Evolutionary conservation across 2,888 invertebrate genomes (phyloP).

Genomic region (Flexamia atlantica): DNA sequence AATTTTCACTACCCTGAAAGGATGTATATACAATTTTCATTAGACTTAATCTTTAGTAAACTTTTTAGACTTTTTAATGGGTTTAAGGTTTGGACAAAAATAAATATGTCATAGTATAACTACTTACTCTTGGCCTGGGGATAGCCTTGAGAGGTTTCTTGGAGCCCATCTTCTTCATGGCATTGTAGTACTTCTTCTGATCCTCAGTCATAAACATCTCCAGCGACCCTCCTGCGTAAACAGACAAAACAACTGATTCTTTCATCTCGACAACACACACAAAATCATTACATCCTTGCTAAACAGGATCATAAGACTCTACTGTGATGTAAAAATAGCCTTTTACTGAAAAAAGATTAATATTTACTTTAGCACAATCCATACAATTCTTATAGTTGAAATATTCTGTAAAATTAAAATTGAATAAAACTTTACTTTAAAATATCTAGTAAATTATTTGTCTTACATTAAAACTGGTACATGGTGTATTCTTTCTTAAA

Average conservation of each 20-base stretch:
- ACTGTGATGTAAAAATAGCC: neutral
- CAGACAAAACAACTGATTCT: constrained; percentile 61
- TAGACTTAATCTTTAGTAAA: too few species aligned
- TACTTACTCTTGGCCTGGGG: constrained; percentile 95
- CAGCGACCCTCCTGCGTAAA: constrained; percentile 93
- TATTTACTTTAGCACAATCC: neutral
- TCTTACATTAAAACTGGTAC: neutral
- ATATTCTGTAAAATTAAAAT: neutral
- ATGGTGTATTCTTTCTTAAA: neutral
- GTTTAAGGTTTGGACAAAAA: too few species aligned
- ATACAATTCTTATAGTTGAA: neutral
- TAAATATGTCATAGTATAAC: too few species aligned
- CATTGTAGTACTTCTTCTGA: constrained; percentile 99
- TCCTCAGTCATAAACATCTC: constrained; percentile 99
- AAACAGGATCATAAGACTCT: neutral
- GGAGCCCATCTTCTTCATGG: constrained; percentile 99
- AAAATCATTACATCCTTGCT: too few species aligned
- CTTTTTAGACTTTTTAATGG: too few species aligned
- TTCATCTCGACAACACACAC: constrained; percentile 6
- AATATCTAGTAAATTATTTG: neutral
- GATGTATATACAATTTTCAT: too few species aligned
- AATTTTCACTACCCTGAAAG: too few species aligned
- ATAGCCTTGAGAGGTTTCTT: constrained; percentile 99
- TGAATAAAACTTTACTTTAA: neutral
- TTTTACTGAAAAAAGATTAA: neutral